Base-by-base conservation (phyloP, 1,140 invertebrate genomes). In the Drosophila obscura region DNA sequence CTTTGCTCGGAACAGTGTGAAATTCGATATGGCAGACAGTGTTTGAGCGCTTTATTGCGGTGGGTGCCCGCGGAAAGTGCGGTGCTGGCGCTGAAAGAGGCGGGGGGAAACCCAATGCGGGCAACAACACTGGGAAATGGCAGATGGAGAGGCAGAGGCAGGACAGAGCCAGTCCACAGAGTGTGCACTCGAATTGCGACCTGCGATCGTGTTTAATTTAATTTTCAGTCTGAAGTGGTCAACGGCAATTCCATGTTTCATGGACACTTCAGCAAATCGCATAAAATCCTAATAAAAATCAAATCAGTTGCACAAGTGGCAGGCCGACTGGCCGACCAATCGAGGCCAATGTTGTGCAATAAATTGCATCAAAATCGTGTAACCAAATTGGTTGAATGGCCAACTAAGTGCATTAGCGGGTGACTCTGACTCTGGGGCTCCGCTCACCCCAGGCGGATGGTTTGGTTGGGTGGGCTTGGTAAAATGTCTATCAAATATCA, bases 341-440 rank as follows among this genome's bases (percentile, higher is more conserved):
- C 35, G 35, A 39, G 35, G 35, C 35, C 35, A 39, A 39, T 13
- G 35, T 11, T 39, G 35, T 77, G 81, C 82, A 81, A 67, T 81
- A 81, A 87, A 85, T 85, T 87, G 73, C 58, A 85, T 81, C 73
- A 67, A 49, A 87, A 67, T 81, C 73, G 67, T 84, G 82, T 78
- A 84, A 87, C 81, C 68, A 64, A 85, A 81, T 87, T 87, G 81
- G 82, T 87, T 87, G 81, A 84, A 84, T 84, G 77, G 68, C 68
- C 77, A 87, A 56, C 67, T 87, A 87, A 85, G 74, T 87, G 81
- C 67, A 84, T 80, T 85, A 81, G 81, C 43, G 62, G 46, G 35
- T 13, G 35, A 39, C 35, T 39, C 35, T 13, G 11, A 13, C 11
- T 39, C 35, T 58, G 69, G 39, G 31, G 15, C 22, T 26, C 1